phyloP scores from a whole-genome alignment of 2,888 invertebrate species.

The Biston stratarius region DNA sequence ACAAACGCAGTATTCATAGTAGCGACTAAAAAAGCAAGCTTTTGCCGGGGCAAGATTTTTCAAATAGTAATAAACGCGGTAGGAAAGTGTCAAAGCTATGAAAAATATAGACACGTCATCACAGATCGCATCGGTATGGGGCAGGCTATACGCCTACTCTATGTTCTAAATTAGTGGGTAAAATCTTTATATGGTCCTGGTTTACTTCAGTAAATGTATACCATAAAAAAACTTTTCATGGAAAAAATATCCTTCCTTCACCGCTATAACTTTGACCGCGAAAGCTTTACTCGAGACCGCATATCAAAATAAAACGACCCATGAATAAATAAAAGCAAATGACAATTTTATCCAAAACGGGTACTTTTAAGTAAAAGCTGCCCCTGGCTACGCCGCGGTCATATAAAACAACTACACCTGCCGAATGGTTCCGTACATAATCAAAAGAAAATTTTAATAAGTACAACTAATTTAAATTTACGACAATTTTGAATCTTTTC shows the following conservation, averaged over 20 bases:
- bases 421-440: slow-evolving; percentile 17
- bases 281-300: slow-evolving; percentile 3
- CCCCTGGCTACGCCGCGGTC: background rate
- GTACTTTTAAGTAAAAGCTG: slow-evolving; percentile 20
- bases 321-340: slow-evolving; percentile 30
- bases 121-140: too few species aligned
- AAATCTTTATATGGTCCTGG: too few species aligned
- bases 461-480: background rate
- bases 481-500: background rate
- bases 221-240: background rate
- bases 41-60: too few species aligned
- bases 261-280: slow-evolving; percentile 1
- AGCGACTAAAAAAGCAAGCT: too few species aligned
- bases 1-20: too few species aligned
- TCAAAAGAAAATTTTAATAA: slow-evolving; percentile 1
- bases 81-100: too few species aligned
- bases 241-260: background rate
- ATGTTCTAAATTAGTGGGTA: too few species aligned
- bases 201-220: background rate
- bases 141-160: too few species aligned
- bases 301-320: slow-evolving; percentile 21
- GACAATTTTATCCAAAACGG: slow-evolving; percentile 16
- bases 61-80: too few species aligned
- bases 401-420: background rate
- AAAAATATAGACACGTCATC: too few species aligned